A percentile compares a stretch with the other conserved stretches of the same genome.
Evolutionary conservation across 2,888 invertebrate species (phyloP).

Genomic region (Philereme transversata): DNA sequence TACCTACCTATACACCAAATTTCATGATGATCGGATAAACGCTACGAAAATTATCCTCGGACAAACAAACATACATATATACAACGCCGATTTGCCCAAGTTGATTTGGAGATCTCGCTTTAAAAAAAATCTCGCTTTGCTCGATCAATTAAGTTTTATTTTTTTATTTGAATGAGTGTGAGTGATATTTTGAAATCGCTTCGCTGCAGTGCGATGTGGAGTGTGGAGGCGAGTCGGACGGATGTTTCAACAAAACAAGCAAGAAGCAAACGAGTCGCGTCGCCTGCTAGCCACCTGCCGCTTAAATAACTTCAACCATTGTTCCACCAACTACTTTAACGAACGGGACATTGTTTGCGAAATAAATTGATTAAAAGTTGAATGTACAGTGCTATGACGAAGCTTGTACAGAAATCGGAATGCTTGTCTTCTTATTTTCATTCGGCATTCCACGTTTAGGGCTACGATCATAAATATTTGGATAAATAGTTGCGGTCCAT

Average conservation of each 20-base stretch:
- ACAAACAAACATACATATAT: too few relatives aligned
- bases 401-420: neutral
- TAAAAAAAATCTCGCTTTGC: too few relatives aligned
- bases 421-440: constrained; percentile 1
- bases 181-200: constrained; percentile 17
- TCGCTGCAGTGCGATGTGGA: neutral
- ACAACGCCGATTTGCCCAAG: too few relatives aligned
- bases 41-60: too few relatives aligned
- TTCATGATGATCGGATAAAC: too few relatives aligned
- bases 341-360: constrained; percentile 17
- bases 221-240: constrained; percentile 6
- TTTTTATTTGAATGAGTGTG: constrained; percentile 6
- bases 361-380: constrained; percentile 13
- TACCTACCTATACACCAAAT: too few relatives aligned
- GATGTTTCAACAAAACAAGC: constrained; percentile 12
- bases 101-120: too few relatives aligned
- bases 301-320: constrained; percentile 4
- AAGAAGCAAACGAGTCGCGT: constrained; percentile 10
- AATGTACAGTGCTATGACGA: constrained; percentile 4
- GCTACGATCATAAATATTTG: constrained; percentile 9
- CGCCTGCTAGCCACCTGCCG: constrained; percentile 8
- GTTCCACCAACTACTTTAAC: constrained; percentile 9
- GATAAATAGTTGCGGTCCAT: constrained; percentile 6
- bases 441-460: neutral
- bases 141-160: too few relatives aligned